Conservation (phyloP, 92 coral and sea anemone genomes). For the Parazoanthus darwini region DNA sequence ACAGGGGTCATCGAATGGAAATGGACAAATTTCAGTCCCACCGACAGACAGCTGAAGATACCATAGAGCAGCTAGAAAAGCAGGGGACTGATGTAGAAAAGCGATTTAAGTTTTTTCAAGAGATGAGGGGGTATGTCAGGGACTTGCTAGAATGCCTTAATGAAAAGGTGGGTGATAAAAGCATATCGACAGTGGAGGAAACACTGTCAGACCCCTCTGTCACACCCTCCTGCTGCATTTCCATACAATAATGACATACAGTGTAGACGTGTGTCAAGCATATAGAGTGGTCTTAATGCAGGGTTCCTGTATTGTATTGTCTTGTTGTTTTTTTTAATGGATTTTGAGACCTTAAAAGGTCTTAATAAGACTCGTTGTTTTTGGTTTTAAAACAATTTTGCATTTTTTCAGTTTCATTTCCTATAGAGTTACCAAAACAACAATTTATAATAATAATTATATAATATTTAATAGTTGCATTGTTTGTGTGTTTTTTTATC, state of each 20-base stretch:
- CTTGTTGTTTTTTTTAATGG: too few species aligned
- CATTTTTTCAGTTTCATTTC: too few species aligned
- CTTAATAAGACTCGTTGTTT: too few species aligned
- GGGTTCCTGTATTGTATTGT: too few species aligned
- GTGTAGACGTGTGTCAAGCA: too few species aligned
- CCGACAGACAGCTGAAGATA: conserved; percentile 75
- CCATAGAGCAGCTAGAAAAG: conserved; percentile 68
- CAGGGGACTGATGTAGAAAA: conserved; percentile 86
- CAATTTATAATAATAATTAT: too few species aligned
- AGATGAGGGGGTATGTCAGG: conserved; percentile 99
- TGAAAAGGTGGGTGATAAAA: conserved; percentile 99
- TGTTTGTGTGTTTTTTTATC: too few species aligned
- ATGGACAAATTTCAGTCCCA: conserved; percentile 79
- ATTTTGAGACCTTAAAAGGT: too few species aligned
- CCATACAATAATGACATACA: neutral
- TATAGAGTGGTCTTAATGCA: too few species aligned
- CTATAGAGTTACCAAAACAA: too few species aligned
- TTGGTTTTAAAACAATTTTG: too few species aligned
- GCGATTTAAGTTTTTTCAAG: conserved; percentile 93
- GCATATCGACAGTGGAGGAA: conserved; percentile 39
- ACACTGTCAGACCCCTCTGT: neutral
- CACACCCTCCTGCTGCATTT: neutral
- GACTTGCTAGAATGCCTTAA: conserved; percentile 99
- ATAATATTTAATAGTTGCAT: too few species aligned
- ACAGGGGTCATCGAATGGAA: conserved; percentile 84